Evolutionary conservation across 1,140 invertebrate species (phyloP), one percentile per base, ranked within the genome.

Genomic region (Leptinotarsa undecemlineata): DNA sequence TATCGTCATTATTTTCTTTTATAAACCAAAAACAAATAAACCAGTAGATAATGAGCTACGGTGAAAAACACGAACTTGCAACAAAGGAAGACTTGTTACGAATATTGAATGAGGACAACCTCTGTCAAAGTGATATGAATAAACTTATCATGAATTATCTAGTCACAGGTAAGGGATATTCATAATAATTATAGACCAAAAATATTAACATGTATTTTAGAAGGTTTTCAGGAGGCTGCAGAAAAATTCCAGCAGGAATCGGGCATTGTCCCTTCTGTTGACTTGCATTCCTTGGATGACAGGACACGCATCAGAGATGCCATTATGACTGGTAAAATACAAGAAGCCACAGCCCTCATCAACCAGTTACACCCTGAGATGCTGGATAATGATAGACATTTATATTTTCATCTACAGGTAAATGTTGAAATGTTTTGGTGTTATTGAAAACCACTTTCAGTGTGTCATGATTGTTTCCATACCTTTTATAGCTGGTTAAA

Each of bases 91-190:
- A 93, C 77, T 95, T 93, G 93, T 83, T 92, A 79, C 87, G 88
- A 69, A 87, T 89, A 77, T 84, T 95, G 17, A 93, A 95, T 81
- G 90, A 90, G 74, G 90, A 95, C 66, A 94, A 95, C 76, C 92
- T 97, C 77, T 95, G 95, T 64, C 89, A 96, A 78, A 90, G 92
- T 62, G 94, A 97, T 80, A 97, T 98, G 94, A 98, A 99, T 85
- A 95, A 95, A 85, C 88, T 99, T 57, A 97, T 99, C 73, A 99
- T 99, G 97, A 98, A 99, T 86, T 99, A 99, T 87, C 89, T 99
- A 78, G 96, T 98, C 3, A 98, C 96, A 88, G 96, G 96, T 96
- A 88, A 86, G 78, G 19, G 23, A 33, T 42, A 64, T 15, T 64
- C 21, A 14, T 64, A 21, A 14, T 64, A 21, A 21, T 20, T 66